These are phyloP conservation scores for Hystrix brachyura DNA, from an alignment of 2,113 vertebrate genomes.

Conservation along the genomic window DNA sequence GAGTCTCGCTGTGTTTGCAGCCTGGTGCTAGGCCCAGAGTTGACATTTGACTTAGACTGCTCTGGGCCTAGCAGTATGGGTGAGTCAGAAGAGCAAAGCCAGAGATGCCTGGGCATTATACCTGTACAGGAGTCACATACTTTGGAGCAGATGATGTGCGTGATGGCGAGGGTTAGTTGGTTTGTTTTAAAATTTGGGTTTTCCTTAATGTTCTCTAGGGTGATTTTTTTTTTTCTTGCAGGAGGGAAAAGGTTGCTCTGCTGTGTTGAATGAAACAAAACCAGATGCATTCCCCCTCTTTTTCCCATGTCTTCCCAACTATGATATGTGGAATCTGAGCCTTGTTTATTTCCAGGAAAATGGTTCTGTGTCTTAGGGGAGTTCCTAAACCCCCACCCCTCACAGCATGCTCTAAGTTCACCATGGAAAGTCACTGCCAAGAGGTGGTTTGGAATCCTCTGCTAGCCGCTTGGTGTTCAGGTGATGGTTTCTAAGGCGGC, in stretches of 20 bases:
- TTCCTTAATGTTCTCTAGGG: background rate
- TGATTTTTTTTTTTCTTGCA: background rate
- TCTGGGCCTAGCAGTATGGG: background rate
- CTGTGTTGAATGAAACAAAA: background rate
- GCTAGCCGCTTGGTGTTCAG: background rate
- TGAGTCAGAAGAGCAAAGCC: background rate
- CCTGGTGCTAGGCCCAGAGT: background rate
- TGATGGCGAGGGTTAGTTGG: background rate
- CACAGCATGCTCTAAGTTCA: background rate
- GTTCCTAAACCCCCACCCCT: background rate
- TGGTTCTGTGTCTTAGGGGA: fast-evolving
- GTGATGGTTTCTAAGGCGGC: background rate
- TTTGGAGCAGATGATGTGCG: fast-evolving
- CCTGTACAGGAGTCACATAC: fast-evolving
- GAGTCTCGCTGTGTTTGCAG: background rate
- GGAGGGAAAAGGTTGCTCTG: background rate
- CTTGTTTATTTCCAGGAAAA: background rate
- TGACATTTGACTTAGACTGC: background rate
- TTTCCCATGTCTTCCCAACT: background rate
- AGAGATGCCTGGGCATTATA: fast-evolving
- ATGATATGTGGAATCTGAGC: background rate
- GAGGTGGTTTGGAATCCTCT: background rate
- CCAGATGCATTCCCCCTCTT: background rate
- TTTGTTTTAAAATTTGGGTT: background rate
- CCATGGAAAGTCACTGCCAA: background rate